phyloP scores from a whole-genome alignment of 2,797 vertebrate genomes.

The Betta splendens region DNA sequence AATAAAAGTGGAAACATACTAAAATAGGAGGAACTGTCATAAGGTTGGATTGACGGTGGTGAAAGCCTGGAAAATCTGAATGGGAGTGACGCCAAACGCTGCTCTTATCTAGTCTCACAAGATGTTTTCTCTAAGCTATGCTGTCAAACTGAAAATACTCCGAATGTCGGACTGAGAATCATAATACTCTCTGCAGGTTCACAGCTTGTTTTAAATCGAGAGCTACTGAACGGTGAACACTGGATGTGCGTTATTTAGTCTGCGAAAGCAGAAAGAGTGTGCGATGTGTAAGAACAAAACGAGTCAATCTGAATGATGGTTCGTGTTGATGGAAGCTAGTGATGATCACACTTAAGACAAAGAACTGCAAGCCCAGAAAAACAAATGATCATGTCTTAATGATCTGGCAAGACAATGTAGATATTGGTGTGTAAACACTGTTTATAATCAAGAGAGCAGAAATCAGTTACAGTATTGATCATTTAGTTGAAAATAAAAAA shows the following conservation, averaged over 20 bases:
- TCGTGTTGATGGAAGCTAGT: neutral
- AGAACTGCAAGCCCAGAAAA: no score
- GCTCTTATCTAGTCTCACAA: slow-evolving; percentile 52
- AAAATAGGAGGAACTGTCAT: slow-evolving; percentile 13
- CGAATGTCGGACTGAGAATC: slow-evolving; percentile 26
- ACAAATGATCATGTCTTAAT: no score
- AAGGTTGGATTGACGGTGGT: slow-evolving; percentile 29
- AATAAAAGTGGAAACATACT: neutral
- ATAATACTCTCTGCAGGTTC: slow-evolving; percentile 26
- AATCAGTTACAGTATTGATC: neutral
- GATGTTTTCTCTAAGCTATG: slow-evolving; percentile 45
- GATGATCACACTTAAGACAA: slow-evolving; percentile 5
- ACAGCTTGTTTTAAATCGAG: slow-evolving; percentile 36
- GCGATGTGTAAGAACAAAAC: slow-evolving; percentile 32
- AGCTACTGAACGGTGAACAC: slow-evolving; percentile 23
- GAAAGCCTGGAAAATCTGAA: slow-evolving; percentile 30
- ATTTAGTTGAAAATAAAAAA: neutral
- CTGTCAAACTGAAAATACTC: slow-evolving; percentile 44
- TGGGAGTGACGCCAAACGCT: slow-evolving; percentile 28
- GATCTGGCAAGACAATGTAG: no score
- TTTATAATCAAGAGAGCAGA: slow-evolving; percentile 1
- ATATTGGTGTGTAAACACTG: no score
- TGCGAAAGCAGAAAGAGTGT: slow-evolving; percentile 9
- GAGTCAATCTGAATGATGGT: slow-evolving; percentile 14
- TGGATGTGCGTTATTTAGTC: slow-evolving; percentile 14